phyloP scores from a whole-genome alignment of 2,888 invertebrate species.

The Caenorhabditis macrosperma region DNA sequence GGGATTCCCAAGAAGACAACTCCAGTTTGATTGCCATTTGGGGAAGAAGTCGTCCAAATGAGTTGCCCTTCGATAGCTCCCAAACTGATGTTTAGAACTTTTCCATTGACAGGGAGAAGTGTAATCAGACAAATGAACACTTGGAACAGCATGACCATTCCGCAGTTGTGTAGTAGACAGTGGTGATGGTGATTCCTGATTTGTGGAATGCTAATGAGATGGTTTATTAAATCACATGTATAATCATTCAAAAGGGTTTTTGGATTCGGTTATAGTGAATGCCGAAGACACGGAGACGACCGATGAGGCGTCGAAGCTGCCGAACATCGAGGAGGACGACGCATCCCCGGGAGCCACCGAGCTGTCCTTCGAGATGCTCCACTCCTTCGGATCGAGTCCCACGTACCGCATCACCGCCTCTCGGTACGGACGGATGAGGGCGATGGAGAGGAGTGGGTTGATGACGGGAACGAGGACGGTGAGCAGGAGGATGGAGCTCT shows the following conservation, averaged over 20 bases:
- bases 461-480: slow-evolving; percentile 25
- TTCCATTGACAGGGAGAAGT: background rate
- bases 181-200: background rate
- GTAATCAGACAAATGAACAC: background rate
- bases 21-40: background rate
- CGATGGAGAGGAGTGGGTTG: slow-evolving; percentile 19
- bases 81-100: background rate
- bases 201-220: background rate
- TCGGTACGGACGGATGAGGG: slow-evolving; percentile 32
- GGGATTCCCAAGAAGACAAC: slow-evolving; percentile 1
- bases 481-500: slow-evolving; percentile 23
- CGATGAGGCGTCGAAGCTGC: slow-evolving; percentile 34
- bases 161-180: background rate
- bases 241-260: slow-evolving; percentile 27
- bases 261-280: slow-evolving; percentile 14
- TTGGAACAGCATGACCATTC: no score
- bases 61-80: background rate
- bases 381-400: slow-evolving; percentile 38
- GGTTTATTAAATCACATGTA: background rate
- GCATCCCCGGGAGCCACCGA: slow-evolving; percentile 31
- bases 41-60: background rate
- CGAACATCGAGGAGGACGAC: slow-evolving; percentile 30
- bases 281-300: slow-evolving; percentile 31
- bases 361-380: slow-evolving; percentile 20
- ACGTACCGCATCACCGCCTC: slow-evolving; percentile 18